A percentile compares a stretch with the other conserved stretches of the same genome.
Conservation (phyloP, 2,888 invertebrate genomes). For the Acheta domesticus region DNA sequence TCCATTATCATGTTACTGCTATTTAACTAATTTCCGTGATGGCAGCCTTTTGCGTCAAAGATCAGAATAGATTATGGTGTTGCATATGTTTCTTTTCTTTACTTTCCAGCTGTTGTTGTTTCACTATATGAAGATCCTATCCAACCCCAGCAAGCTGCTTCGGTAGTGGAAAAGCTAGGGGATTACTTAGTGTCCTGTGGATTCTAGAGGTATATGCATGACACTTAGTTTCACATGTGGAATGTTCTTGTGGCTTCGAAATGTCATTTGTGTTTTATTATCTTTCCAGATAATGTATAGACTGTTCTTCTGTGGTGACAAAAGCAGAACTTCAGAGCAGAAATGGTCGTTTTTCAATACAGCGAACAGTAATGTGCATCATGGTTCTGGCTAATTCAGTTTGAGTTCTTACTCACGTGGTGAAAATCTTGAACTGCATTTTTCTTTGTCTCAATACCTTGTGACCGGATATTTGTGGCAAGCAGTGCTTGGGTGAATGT, state of each 20-base stretch:
- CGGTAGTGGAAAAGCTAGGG: slow-evolving; percentile 95
- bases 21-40: no score
- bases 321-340: slow-evolving; percentile 38
- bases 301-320: slow-evolving; percentile 38
- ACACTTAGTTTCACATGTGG: slow-evolving; percentile 19
- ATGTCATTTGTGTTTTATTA: not conserved
- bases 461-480: slow-evolving; percentile 35
- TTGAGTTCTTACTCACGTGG: slow-evolving; percentile 37
- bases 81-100: not conserved
- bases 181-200: slow-evolving; percentile 95
- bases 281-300: slow-evolving; percentile 37
- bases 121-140: slow-evolving; percentile 94
- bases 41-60: no score
- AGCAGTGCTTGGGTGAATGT: slow-evolving; percentile 35
- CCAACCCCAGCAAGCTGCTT: slow-evolving; percentile 94
- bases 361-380: slow-evolving; percentile 39
- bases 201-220: slow-evolving; percentile 63
- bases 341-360: slow-evolving; percentile 38
- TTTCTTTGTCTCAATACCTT: slow-evolving; percentile 36
- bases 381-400: slow-evolving; percentile 39
- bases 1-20: no score
- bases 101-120: slow-evolving; percentile 82
- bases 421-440: slow-evolving; percentile 38
- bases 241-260: not conserved
- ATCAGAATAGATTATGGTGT: no score